Base-by-base conservation (phyloP, 2,797 vertebrate genomes). In the Sciaenops ocellatus region DNA sequence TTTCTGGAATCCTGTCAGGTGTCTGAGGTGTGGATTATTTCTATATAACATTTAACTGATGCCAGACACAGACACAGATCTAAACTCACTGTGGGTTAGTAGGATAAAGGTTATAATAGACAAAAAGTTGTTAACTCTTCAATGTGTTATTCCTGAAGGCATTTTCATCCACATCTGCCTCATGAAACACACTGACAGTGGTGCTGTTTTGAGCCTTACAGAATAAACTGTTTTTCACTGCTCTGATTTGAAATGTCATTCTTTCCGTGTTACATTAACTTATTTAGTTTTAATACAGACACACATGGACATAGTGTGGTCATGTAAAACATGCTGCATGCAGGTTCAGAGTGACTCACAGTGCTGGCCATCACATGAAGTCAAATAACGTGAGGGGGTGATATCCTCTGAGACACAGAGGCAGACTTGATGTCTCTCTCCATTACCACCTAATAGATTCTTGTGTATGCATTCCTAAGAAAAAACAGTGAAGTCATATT, bases 131-230 rank as follows among this genome's bases (percentile, higher is more conserved):
- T 55, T 34, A 56, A 24, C 18, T 56, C 11, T 26, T 54, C 15
- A 30, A 60, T 26, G 28, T 44, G 73, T 67, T 79, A 64, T 85
- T 83, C 56, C 44, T 69, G 69, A 71, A 69, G 57, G 20, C 50
- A 76, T 71, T 41, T 68, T 84, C 28, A 86, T 87, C 51, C 78
- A 84, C 75, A 90, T 88, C 71, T 86, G 82, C 70, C 56, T 74
- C 68, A 65, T 70, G 83, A 80, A 82, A 81, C 57, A 26, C 64
- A 69, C 59, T 52, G 50, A 77, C 80, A 73, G 46, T 6, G 34
- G 67, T 59, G 59, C 71, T 73, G 56, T 69, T 81, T 74, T 62
- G 6, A 78, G 44, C 64, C n/a, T 20, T 16, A 38, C 60, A 78
- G 68, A 59, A 78, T 42, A 12, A 57, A 71, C 57, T 61, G 30